Percentiles rank a stretch among this genome's conserved stretches.
Conservation (phyloP, 2,113 vertebrate species). For the Barnardius zonarius region DNA sequence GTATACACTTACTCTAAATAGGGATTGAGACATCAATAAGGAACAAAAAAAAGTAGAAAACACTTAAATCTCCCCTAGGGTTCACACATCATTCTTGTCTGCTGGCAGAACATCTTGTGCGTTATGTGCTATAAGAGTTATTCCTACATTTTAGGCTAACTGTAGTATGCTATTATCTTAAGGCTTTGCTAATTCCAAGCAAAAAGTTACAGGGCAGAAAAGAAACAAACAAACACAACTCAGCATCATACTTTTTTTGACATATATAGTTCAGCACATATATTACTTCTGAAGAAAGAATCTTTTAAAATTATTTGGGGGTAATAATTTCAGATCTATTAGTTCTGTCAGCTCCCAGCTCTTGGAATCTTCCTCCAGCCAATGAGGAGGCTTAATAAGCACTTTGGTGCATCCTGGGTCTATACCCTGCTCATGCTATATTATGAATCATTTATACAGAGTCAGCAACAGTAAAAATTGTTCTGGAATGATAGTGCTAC, state of each 20-base stretch:
- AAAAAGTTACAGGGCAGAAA: neutral
- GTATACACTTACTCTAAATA: neutral
- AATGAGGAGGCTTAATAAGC: neutral
- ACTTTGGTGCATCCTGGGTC: neutral
- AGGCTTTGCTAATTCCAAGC: neutral
- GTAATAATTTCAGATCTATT: neutral
- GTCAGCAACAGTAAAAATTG: neutral
- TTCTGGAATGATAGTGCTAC: neutral
- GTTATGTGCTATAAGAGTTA: rapidly evolving
- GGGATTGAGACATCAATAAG: neutral
- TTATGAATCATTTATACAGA: neutral
- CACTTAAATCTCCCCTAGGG: neutral
- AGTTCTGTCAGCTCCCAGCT: neutral
- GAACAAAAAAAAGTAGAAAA: neutral
- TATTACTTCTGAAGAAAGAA: neutral
- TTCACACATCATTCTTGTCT: neutral
- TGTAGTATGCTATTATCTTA: neutral
- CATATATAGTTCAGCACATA: neutral
- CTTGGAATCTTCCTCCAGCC: neutral
- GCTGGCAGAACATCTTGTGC: neutral
- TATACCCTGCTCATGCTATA: neutral
- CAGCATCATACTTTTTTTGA: neutral
- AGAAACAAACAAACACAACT: neutral
- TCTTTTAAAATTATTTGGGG: neutral
- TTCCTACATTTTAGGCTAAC: neutral